Evolutionary conservation across 2,113 vertebrate species (phyloP).

Genomic region (Arvicanthis niloticus): DNA sequence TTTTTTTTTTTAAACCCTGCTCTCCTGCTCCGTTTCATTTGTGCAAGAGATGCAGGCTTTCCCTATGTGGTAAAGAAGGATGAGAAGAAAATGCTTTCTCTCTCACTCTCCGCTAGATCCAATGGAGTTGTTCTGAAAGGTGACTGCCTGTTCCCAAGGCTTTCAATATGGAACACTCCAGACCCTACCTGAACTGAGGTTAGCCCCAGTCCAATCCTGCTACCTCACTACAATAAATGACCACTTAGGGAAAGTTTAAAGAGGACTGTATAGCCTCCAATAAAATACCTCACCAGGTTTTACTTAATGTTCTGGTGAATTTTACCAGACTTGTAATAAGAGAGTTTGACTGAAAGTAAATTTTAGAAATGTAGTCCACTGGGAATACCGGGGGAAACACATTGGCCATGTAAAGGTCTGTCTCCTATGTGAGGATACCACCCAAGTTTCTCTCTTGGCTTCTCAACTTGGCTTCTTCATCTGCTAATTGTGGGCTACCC

Average conservation of each 20-base stretch:
- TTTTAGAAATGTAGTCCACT: not conserved
- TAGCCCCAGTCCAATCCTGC: not conserved
- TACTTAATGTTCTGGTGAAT: not conserved
- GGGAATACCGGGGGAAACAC: not conserved
- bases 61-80: not conserved
- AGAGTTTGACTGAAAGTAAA: not conserved
- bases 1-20: conserved; percentile 15
- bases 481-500: not conserved
- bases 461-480: not conserved
- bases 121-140: not conserved
- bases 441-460: not conserved
- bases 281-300: conserved; percentile 2
- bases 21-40: not conserved
- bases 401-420: not conserved
- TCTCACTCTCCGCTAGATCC: not conserved
- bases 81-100: not conserved
- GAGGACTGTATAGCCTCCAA: not conserved
- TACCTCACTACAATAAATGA: not conserved
- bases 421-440: not conserved
- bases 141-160: not conserved
- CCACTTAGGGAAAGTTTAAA: not conserved
- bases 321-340: conserved; percentile 2
- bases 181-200: not conserved
- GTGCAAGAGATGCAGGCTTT: not conserved
- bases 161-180: not conserved